Base-by-base conservation (phyloP, 2,113 vertebrate species). In the Plotosus lineatus region DNA sequence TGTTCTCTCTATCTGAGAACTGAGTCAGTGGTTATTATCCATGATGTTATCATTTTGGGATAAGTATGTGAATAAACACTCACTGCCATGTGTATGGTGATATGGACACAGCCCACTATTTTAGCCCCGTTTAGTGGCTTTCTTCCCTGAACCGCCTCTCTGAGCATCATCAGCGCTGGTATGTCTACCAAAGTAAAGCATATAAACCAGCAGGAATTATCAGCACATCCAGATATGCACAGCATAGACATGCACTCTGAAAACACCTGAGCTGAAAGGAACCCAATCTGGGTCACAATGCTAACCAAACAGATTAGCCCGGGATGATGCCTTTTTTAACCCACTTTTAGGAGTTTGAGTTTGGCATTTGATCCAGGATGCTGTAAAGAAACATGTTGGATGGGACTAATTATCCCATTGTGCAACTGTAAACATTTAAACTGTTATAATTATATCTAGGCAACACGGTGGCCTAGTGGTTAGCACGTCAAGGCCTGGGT, bases 31-130 rank as follows among this genome's bases (percentile, higher is more conserved):
- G 46, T 42, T 4, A 14, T 53, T 9, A 42, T 26, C 0, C 1
- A 26, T 0, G n/a, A 71, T 12, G 26, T 28, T 5, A 71, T 48
- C 7, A 28, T 7, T 33, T 38, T 53, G 17, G 21, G 12, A 74
- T 0, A 12, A 44, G 60, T 46, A 60, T 3, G 1, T 23, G 60
- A 23, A 46, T 28, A 8, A 50, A 76, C 33, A 85, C 97, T 96
- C 74, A 98, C 97, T 28, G 97, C 97, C 0, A 95, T 98, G 90
- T 98, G 97, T 0, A 96, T 95, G 0, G 97, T 99, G 77, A 99
- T 95, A 89, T 98, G 97, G 0, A 97, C 98, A 82, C 97, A 98
- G 77, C 97, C 97, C 87, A 96, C 93, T 36, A 99, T 94, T 90
- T 97, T 98, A 87, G 97, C 96, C 83, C 97, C 96, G 0, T 94